Conservation (phyloP, 2,888 invertebrate species). For the Torymus aiolomorphi region DNA sequence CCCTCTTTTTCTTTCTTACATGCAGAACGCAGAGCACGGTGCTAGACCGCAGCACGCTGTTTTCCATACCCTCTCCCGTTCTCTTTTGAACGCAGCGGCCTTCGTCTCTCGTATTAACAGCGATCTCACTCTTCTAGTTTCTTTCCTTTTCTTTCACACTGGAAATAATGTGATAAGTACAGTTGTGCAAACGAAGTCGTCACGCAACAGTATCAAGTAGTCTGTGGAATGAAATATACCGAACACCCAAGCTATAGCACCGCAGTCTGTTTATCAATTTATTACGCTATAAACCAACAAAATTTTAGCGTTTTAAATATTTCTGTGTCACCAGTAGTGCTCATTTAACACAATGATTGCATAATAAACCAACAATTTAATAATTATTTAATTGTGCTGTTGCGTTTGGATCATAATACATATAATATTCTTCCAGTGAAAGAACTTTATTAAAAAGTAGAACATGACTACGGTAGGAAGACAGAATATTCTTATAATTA, state of each 20-base stretch:
- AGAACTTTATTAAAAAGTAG: not conserved
- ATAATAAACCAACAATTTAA: constrained; percentile 4
- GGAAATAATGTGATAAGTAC: constrained; percentile 7
- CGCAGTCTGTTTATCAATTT: constrained; percentile 5
- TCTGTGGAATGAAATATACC: constrained; percentile 7
- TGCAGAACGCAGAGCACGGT: no score
- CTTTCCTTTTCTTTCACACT: not conserved
- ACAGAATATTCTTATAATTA: not conserved
- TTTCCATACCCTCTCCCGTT: no score
- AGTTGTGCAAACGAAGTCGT: constrained; percentile 25
- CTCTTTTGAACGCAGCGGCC: not conserved
- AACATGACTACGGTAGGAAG: not conserved
- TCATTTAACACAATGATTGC: not conserved
- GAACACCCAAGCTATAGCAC: not conserved
- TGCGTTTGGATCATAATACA: not conserved
- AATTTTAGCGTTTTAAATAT: not conserved
- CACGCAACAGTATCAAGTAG: constrained; percentile 45
- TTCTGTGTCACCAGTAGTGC: not conserved
- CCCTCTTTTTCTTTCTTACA: not conserved
- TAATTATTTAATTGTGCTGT: no score
- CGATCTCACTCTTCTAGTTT: constrained; percentile 26
- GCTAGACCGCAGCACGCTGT: no score
- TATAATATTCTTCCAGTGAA: not conserved
- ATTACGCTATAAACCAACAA: not conserved
- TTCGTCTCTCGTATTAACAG: constrained; percentile 33